Evolutionary conservation across 2,888 invertebrate genomes (phyloP), one percentile per base, ranked within the genome.

Genomic region (Cheilosia impressa): DNA sequence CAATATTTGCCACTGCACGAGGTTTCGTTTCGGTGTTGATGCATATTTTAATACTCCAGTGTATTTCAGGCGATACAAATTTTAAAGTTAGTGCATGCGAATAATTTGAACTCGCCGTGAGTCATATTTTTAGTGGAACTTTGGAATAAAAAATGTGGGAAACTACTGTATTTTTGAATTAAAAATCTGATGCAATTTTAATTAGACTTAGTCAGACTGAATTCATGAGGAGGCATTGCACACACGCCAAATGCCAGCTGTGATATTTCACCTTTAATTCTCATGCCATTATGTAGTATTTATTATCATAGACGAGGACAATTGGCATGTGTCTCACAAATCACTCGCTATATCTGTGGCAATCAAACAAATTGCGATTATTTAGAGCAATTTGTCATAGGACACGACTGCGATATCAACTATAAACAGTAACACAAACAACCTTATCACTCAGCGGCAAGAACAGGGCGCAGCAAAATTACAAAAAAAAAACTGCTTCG

Each of bases 311-410:
- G 73, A 78, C 73, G 55, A 31, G 31, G 9, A 17, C 72, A 78
- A 83, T 78, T 83, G 83, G 68, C 78, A 77, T 62, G 77, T 77
- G 71, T 77, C 82, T 82, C 68, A 66, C 72, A 83, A 83, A 83
- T 78, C 78, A 76, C 63, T 83, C 68, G 19, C 66, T 22, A 52
- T 66, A 62, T 78, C 62, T 73, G 69, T 75, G 60, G 83, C 79
- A 79, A 84, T 84, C 79, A 84, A 71, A 84, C 57, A 79, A 75
- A 79, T 79, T 84, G 75, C 75, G 73, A 73, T 79, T 84, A 84
- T 84, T 84, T 79, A 69, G 83, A 84, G 73, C 73, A 84, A 84
- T 84, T 84, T 79, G 83, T 84, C 83, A 79, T 79, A 84, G 73
- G 73, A 69, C 79, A 75, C 55, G 73, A 69, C 55, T 83, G 72